phyloP scores from a whole-genome alignment of 2,888 invertebrate species.

The Oegoconia quadripuncta region DNA sequence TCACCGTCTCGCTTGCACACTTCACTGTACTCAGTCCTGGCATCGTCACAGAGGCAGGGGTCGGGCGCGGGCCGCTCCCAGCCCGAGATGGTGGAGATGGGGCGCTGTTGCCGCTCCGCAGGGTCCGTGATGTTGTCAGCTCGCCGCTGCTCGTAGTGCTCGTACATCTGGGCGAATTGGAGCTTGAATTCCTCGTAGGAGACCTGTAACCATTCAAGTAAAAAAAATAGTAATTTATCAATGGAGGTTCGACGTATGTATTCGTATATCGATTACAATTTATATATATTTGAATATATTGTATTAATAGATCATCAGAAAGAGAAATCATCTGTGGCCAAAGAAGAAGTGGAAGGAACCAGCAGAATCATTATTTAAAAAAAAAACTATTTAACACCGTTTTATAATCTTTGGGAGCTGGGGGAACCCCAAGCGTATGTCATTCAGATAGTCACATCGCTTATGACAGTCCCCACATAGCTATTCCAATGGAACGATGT shows the following conservation, averaged over 20 bases:
- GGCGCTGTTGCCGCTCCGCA: conserved; percentile 93
- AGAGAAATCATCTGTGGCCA: too few relatives aligned
- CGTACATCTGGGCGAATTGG: conserved; percentile 98
- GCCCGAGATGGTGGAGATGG: conserved; percentile 97
- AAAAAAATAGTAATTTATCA: background rate
- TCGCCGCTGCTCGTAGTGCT: conserved; percentile 95
- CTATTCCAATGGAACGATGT: too few relatives aligned
- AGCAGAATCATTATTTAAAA: too few relatives aligned
- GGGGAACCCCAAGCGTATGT: too few relatives aligned
- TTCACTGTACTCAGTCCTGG: conserved; percentile 75
- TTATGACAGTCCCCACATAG: too few relatives aligned
- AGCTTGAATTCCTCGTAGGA: conserved; percentile 99
- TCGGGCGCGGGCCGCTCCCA: conserved; percentile 27
- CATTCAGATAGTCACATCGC: too few relatives aligned
- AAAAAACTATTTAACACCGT: too few relatives aligned
- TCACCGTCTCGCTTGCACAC: conserved; percentile 74
- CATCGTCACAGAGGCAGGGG: conserved; percentile 28
- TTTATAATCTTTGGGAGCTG: too few relatives aligned
- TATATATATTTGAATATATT: too few relatives aligned
- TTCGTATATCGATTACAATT: too few relatives aligned
- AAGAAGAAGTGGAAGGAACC: too few relatives aligned
- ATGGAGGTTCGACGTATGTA: background rate
- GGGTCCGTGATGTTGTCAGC: conserved; percentile 98
- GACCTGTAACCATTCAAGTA: conserved; percentile 87
- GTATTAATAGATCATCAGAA: too few relatives aligned